Conservation (phyloP, 2,888 invertebrate species). For the Molorchus minor region DNA sequence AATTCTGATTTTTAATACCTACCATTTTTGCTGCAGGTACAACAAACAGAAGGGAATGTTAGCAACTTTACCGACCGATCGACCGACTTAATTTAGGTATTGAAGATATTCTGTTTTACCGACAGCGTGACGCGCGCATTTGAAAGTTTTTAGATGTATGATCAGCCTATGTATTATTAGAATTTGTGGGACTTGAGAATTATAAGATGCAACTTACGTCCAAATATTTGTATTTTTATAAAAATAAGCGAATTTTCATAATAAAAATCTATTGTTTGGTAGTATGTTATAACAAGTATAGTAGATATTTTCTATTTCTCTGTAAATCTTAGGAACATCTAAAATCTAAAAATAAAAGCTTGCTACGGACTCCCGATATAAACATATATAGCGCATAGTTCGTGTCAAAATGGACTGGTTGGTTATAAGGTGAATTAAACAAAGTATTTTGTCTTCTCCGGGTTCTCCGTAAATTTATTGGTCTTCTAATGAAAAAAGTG, state of each 20-base stretch:
- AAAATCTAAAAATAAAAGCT: conserved; percentile 60
- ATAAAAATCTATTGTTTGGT: background rate
- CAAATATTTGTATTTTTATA: too few species aligned
- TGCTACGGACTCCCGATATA: conserved; percentile 56
- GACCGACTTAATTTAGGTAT: background rate
- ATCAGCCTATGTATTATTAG: too few species aligned
- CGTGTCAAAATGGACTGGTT: conserved; percentile 55
- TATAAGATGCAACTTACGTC: too few species aligned
- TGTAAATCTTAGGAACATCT: conserved; percentile 44
- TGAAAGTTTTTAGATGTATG: too few species aligned
- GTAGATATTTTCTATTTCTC: conserved; percentile 24
- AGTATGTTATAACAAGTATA: conserved; percentile 12
- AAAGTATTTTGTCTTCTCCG: background rate
- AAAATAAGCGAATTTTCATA: too few species aligned
- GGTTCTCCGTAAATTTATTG: background rate
- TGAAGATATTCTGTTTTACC: background rate
- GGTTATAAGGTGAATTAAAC: conserved; percentile 50
- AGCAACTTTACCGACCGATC: conserved; percentile 24
- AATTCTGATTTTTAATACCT: conserved; percentile 19
- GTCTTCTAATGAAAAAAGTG: too few species aligned
- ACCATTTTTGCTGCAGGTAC: conserved; percentile 35
- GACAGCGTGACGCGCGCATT: background rate
- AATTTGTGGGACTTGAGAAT: too few species aligned
- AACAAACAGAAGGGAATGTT: conserved; percentile 19
- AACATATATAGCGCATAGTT: conserved; percentile 57